phyloP scores from a whole-genome alignment of 2,797 vertebrate species.

The Xenops minutus region DNA sequence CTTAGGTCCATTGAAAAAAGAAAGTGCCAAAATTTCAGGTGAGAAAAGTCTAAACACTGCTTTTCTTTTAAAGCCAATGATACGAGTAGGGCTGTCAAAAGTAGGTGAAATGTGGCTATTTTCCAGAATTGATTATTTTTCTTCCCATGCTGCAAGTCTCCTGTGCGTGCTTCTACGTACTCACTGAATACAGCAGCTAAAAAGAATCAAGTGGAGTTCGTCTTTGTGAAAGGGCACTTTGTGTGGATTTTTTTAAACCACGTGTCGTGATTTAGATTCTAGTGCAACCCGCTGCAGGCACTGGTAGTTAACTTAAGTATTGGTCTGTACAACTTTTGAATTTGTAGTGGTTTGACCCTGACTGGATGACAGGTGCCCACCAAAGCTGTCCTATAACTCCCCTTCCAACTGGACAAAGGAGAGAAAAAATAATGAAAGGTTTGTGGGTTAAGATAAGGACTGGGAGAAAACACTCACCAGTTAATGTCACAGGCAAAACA shows the following conservation, averaged over 20 bases:
- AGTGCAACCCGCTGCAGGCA: not conserved
- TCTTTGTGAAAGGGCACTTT: not conserved
- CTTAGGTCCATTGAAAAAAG: not conserved
- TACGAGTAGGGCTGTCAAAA: not conserved
- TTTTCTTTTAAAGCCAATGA: not conserved
- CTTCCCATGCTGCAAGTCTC: not conserved
- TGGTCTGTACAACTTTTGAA: not conserved
- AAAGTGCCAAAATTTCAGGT: not conserved
- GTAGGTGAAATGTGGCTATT: not conserved
- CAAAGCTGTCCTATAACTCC: not conserved
- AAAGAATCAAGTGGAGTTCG: not conserved
- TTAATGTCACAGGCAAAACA: not conserved
- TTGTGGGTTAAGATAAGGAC: not conserved
- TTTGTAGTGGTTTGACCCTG: not conserved
- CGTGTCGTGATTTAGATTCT: not conserved
- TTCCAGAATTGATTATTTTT: not conserved
- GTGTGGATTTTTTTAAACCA: not conserved
- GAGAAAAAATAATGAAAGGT: not conserved
- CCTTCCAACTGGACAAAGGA: not conserved
- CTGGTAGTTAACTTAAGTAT: not conserved
- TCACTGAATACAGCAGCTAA: not conserved
- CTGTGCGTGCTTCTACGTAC: not conserved
- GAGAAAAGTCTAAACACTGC: not conserved
- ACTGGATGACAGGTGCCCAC: not conserved
- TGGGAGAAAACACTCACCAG: not conserved